A percentile compares a stretch with the other conserved stretches of the same genome.
Evolutionary conservation across 1,140 invertebrate genomes (phyloP).

Genomic region (Orussus abietinus): DNA sequence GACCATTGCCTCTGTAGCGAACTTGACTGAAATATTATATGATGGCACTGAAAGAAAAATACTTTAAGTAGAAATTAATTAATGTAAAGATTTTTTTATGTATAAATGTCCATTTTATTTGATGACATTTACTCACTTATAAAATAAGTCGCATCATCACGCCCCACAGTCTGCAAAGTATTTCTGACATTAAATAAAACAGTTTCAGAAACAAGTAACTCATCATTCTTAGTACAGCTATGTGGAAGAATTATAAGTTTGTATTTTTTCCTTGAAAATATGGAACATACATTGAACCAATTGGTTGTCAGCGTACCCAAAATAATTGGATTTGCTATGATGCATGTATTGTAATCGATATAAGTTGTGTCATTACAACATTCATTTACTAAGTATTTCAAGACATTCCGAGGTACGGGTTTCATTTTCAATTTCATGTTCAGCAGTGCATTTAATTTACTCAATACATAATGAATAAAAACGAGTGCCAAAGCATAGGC

Average conservation of each 20-base stretch:
- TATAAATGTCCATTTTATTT: constrained; percentile 8
- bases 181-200: constrained; percentile 52
- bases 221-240: constrained; percentile 31
- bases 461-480: constrained; percentile 25
- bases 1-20: constrained; percentile 54
- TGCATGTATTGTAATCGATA: constrained; percentile 32
- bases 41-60: constrained; percentile 30
- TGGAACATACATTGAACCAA: constrained; percentile 38
- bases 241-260: constrained; percentile 46
- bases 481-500: constrained; percentile 13
- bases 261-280: constrained; percentile 30
- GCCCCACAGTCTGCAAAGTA: constrained; percentile 15
- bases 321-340: constrained; percentile 22
- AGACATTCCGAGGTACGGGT: constrained; percentile 24
- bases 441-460: constrained; percentile 27
- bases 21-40: constrained; percentile 30
- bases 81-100: constrained; percentile 20
- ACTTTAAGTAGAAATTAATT: constrained; percentile 19
- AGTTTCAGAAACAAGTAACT: constrained; percentile 52
- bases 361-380: constrained; percentile 18
- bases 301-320: constrained; percentile 4
- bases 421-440: constrained; percentile 18
- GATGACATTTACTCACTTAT: constrained; percentile 31
- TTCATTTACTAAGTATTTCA: constrained; percentile 23
- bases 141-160: constrained; percentile 23